A percentile compares a stretch with the other conserved stretches of the same genome.
These are phyloP conservation scores for Trissolcus brochymenae DNA, from an alignment of 2,888 invertebrate species.

Conservation along the genomic window DNA sequence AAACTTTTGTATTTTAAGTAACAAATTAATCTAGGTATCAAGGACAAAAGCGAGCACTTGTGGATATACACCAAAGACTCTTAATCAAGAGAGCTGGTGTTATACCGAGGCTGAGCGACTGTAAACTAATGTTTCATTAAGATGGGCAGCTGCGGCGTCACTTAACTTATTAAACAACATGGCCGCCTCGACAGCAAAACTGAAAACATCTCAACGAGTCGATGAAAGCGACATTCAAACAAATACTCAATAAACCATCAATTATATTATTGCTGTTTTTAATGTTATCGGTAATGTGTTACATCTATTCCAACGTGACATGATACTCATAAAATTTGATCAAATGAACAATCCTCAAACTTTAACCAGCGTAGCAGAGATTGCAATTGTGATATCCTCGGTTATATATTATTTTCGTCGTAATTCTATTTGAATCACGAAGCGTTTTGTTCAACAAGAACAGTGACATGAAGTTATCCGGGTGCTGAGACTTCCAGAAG, in stretches of 20 bases:
- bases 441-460: constrained; percentile 46
- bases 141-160: constrained; percentile 75
- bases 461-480: constrained; percentile 63
- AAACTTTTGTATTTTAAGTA: constrained; percentile 11
- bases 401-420: constrained; percentile 5
- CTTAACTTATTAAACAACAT: constrained; percentile 76
- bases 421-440: constrained; percentile 23
- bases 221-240: constrained; percentile 57
- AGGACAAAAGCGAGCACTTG: constrained; percentile 22
- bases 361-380: not conserved
- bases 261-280: constrained; percentile 61
- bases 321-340: not conserved
- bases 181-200: constrained; percentile 63
- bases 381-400: not conserved
- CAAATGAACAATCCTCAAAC: not conserved
- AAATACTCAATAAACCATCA: constrained; percentile 64
- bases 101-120: constrained; percentile 63
- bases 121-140: constrained; percentile 75
- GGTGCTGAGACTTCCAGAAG: constrained; percentile 54
- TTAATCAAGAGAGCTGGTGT: constrained; percentile 58
- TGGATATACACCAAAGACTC: constrained; percentile 38
- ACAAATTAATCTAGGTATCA: constrained; percentile 21
- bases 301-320: not conserved
- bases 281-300: not conserved
- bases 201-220: constrained; percentile 56